Conservation (phyloP, 2,113 vertebrate species). For the Tyto alba region DNA sequence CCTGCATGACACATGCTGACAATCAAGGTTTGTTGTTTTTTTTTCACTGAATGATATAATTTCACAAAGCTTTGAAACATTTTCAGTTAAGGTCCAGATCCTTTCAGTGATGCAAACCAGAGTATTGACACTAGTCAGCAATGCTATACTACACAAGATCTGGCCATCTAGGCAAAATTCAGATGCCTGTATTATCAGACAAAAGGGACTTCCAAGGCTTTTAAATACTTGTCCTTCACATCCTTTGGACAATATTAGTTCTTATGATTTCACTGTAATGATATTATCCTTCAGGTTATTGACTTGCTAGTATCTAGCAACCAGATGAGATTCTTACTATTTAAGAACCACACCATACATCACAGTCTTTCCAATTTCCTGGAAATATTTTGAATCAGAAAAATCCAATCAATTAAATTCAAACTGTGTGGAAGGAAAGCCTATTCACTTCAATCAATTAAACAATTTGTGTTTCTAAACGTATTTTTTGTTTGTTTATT, state of each 20-base stretch:
- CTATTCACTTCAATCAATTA: background rate
- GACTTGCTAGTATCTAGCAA: background rate
- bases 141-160: background rate
- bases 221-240: background rate
- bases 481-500: slow-evolving; percentile 4
- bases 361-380: background rate
- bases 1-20: background rate
- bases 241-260: background rate
- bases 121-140: background rate
- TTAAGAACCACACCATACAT: background rate
- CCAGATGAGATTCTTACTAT: background rate
- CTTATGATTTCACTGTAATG: background rate
- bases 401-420: background rate
- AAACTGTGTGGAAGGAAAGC: background rate
- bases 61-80: background rate
- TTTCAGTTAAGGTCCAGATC: background rate
- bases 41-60: background rate
- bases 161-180: background rate
- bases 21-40: background rate
- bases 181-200: background rate
- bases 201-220: background rate
- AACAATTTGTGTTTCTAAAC: background rate
- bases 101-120: background rate
- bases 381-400: background rate
- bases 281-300: background rate